Percentiles rank a stretch among this genome's conserved stretches.
Conservation (phyloP, 2,113 vertebrate species). For the Hystrix brachyura region DNA sequence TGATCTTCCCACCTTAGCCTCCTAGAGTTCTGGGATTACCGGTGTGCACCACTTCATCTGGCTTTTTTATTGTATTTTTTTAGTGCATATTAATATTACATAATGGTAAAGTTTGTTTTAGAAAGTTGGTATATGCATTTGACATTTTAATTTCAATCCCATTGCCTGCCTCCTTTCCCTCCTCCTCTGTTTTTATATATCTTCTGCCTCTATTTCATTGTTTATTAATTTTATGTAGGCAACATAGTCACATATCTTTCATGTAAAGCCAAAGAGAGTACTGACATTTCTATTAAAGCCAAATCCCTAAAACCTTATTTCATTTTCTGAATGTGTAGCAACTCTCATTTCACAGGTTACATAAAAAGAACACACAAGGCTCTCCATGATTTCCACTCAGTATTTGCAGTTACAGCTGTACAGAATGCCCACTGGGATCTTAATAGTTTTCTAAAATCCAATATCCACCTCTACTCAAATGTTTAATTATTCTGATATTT, state of each 20-base stretch:
- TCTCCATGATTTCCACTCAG: background rate
- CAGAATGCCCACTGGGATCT: background rate
- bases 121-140: background rate
- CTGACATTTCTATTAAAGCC: background rate
- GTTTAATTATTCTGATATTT: background rate
- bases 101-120: background rate
- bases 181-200: background rate
- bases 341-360: background rate
- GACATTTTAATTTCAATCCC: background rate
- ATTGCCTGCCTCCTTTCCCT: background rate
- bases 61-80: background rate
- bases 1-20: background rate
- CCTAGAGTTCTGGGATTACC: background rate
- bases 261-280: background rate
- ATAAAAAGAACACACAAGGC: background rate
- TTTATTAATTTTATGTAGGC: background rate
- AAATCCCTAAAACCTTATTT: background rate
- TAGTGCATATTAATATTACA: background rate
- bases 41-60: background rate
- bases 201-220: background rate
- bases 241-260: background rate
- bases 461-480: background rate
- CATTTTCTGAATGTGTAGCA: background rate
- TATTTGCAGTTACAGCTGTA: background rate
- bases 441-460: background rate